A percentile compares a stretch with the other conserved stretches of the same genome.
phyloP scores from a whole-genome alignment of 2,888 invertebrate genomes.

The Caenorhabditis drosophilae region DNA sequence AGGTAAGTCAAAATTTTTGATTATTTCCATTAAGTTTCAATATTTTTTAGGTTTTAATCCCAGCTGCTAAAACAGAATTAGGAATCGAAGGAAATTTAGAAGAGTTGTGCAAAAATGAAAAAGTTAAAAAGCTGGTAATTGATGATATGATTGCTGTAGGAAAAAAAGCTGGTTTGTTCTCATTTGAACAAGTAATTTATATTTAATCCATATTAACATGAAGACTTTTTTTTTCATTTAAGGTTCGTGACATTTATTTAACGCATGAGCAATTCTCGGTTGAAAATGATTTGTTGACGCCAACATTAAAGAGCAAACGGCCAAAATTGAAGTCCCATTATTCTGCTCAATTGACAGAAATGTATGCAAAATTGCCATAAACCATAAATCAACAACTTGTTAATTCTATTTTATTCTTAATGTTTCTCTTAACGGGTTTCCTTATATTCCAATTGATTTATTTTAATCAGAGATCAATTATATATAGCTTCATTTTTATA shows the following conservation, averaged over 20 bases:
- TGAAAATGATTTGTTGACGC: slow-evolving; percentile 93
- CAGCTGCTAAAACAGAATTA: slow-evolving; percentile 44
- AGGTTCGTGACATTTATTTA: slow-evolving; percentile 83
- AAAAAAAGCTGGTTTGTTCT: slow-evolving; percentile 86
- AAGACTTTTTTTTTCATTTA: slow-evolving; percentile 6
- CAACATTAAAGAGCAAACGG: slow-evolving; percentile 92
- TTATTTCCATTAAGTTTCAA: too few relatives aligned
- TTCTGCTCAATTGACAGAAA: slow-evolving; percentile 44
- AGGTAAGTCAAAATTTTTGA: too few relatives aligned
- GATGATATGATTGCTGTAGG: slow-evolving; percentile 89
- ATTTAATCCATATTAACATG: too few relatives aligned
- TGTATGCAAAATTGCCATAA: slow-evolving; percentile 54
- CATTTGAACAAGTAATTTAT: slow-evolving; percentile 93
- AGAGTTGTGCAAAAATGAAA: slow-evolving; percentile 55
- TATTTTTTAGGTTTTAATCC: slow-evolving; percentile 53
- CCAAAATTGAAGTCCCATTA: slow-evolving; percentile 72
- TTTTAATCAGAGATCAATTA: too few relatives aligned
- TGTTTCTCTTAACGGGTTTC: slow-evolving; percentile 6
- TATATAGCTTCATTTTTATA: too few relatives aligned
- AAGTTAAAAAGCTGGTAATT: slow-evolving; percentile 85
- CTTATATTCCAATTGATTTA: slow-evolving; percentile 10
- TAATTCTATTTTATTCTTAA: not conserved
- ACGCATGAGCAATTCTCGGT: slow-evolving; percentile 94
- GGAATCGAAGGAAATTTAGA: slow-evolving; percentile 48
- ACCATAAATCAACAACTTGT: not conserved